Percentiles rank a stretch among this genome's conserved stretches.
These are phyloP conservation scores for Xenopus borealis DNA, from an alignment of 2,113 vertebrate species.

Conservation along the genomic window DNA sequence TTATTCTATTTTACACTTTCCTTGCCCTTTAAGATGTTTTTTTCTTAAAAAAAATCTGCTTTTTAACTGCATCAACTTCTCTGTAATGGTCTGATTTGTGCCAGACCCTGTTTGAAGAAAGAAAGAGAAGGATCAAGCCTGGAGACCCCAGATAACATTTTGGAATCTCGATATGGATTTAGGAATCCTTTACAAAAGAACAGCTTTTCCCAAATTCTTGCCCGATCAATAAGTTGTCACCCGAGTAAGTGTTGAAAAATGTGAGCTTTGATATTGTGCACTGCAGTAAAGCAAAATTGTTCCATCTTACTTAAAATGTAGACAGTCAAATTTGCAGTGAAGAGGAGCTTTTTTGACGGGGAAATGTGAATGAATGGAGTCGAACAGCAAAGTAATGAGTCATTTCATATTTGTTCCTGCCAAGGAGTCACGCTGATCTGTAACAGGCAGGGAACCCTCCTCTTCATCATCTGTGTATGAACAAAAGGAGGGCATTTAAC, in stretches of 20 bases:
- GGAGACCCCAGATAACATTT: too few relatives aligned
- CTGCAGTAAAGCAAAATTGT: conserved; percentile 1
- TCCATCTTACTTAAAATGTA: conserved; percentile 37
- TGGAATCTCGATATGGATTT: not conserved
- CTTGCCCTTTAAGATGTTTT: too few relatives aligned
- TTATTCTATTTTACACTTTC: too few relatives aligned
- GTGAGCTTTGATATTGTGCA: not conserved
- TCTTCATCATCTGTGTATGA: conserved; percentile 8
- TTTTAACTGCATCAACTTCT: too few relatives aligned
- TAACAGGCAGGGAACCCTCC: not conserved
- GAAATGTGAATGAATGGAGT: conserved; percentile 31
- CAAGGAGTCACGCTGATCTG: not conserved
- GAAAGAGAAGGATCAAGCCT: not conserved
- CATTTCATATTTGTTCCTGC: conserved; percentile 21
- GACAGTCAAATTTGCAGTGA: conserved; percentile 33
- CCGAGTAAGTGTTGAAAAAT: conserved; percentile 9
- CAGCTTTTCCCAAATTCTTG: not conserved
- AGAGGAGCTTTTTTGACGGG: conserved; percentile 1
- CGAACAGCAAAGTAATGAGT: conserved; percentile 5
- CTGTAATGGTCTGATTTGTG: too few relatives aligned
- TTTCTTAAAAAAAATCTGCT: too few relatives aligned
- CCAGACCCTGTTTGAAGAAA: not conserved
- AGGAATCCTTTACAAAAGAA: not conserved
- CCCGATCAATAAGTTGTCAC: conserved; percentile 25
- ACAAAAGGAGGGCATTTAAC: not conserved